Conservation (phyloP, 2,797 vertebrate genomes). For the Sebastes iracundus region DNA sequence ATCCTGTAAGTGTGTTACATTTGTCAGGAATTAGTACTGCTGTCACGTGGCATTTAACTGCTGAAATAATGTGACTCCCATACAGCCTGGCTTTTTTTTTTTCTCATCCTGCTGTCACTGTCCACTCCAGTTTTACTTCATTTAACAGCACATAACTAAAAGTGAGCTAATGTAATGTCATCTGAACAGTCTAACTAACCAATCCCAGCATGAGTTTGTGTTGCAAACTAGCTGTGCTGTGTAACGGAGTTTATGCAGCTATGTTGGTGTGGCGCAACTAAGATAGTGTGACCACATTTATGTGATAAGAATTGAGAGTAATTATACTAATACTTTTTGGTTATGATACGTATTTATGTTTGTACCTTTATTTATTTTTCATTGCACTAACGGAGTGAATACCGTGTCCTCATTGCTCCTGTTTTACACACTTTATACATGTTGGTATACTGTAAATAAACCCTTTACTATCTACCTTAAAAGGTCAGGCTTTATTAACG, state of each 20-base stretch:
- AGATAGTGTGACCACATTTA: neutral
- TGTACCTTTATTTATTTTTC: too few relatives aligned
- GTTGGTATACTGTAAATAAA: too few relatives aligned
- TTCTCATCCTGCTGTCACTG: neutral
- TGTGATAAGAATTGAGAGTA: neutral
- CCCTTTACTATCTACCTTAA: neutral
- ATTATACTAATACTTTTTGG: neutral
- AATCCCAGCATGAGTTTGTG: neutral
- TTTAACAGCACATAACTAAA: neutral
- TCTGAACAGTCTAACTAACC: neutral
- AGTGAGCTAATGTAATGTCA: neutral
- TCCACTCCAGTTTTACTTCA: neutral
- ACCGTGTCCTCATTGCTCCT: neutral
- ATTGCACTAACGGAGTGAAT: too few relatives aligned
- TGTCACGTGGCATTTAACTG: neutral
- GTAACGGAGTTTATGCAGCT: neutral
- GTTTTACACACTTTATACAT: neutral
- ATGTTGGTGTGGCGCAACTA: neutral
- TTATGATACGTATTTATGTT: neutral
- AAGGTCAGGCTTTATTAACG: neutral
- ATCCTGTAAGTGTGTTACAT: constrained; percentile 1
- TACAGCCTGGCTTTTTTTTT: neutral
- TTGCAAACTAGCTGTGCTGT: neutral
- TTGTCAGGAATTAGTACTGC: constrained; percentile 18
- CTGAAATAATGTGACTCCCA: neutral